Base-by-base conservation (phyloP, 2,888 invertebrate genomes). In the Drosophila tanythrix region DNA sequence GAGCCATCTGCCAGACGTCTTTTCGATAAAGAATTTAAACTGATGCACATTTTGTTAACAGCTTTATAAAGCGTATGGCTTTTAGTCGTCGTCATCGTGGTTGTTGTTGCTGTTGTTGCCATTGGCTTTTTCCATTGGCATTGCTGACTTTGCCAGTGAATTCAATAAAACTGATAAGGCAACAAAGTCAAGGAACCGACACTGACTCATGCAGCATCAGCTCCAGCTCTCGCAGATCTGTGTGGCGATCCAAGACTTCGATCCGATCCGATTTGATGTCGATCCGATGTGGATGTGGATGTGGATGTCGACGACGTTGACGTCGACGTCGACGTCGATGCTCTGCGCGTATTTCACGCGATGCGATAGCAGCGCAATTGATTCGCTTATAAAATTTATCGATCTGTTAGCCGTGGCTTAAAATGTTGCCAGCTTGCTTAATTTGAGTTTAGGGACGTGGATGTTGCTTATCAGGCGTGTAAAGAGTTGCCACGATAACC, bases 41-140 rank as follows among this genome's bases (percentile, higher is more conserved):
- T 90, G 91, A 91, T 91, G 91, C 89, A 88, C 88, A 91, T 89
- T 91, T 89, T 89, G 91, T 91, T 91, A 91, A 91, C 91, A 91
- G 91, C 91, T 91, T 89, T 90, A 90, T 90, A 89, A 86, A 90
- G 83, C 79, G 83, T 76, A 81, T 79, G 81, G 83, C 88, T 85
- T 87, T 89, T 85, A 83, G 80, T 76, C 71, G 71, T 57, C 60
- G 53, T 62, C 67, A 36, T 33, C 38, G 48, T 13, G 6, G 35
- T 7, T 25, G 68, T 64, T 51, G 46, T 46, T 21, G 57, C 35
- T 67, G 58, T n/a, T 75, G 67, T 68, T 69, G 59, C 50, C 25
- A 27, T 33, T 46, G 50, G 63, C 40, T 66, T 66, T 66, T 67
- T 56, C 50, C 27, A 43, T 68, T 57, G 57, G 57, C 69, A 68